These are phyloP conservation scores for Cacatua alba DNA, from an alignment of 2,113 vertebrate genomes.

Conservation along the genomic window DNA sequence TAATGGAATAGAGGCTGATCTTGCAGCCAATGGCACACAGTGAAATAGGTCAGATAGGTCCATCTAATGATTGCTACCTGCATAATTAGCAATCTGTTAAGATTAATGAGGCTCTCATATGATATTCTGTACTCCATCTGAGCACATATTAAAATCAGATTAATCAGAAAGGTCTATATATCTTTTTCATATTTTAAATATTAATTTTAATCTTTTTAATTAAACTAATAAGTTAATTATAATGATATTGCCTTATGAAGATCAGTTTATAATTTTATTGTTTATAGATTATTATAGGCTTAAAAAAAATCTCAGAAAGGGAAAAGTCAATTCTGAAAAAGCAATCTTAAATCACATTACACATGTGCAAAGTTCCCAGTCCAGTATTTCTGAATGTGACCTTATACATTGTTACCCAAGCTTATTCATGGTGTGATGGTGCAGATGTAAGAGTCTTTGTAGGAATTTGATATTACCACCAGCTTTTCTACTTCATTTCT, in stretches of 20 bases:
- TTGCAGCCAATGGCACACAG: neutral
- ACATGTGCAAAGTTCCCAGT: accelerated
- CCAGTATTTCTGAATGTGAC: neutral
- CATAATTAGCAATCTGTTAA: slow-evolving; percentile 46
- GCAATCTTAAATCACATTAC: neutral
- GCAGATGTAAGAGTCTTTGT: neutral
- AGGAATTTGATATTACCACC: neutral
- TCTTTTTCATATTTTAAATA: neutral
- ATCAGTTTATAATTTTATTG: neutral
- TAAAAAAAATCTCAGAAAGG: neutral
- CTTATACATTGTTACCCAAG: neutral
- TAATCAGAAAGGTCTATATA: slow-evolving; percentile 10
- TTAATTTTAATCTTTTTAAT: neutral
- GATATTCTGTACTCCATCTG: slow-evolving; percentile 11
- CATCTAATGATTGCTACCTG: neutral
- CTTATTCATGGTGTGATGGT: neutral
- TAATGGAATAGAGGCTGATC: neutral
- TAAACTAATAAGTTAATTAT: neutral
- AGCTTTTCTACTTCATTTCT: neutral
- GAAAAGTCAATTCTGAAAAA: neutral
- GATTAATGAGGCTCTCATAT: slow-evolving; percentile 37
- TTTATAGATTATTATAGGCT: neutral
- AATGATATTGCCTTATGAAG: neutral
- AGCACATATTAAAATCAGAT: slow-evolving; percentile 49
- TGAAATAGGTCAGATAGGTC: slow-evolving; percentile 14